These are phyloP conservation scores for Eurystomus gularis DNA, from an alignment of 2,113 vertebrate species.

Conservation along the genomic window DNA sequence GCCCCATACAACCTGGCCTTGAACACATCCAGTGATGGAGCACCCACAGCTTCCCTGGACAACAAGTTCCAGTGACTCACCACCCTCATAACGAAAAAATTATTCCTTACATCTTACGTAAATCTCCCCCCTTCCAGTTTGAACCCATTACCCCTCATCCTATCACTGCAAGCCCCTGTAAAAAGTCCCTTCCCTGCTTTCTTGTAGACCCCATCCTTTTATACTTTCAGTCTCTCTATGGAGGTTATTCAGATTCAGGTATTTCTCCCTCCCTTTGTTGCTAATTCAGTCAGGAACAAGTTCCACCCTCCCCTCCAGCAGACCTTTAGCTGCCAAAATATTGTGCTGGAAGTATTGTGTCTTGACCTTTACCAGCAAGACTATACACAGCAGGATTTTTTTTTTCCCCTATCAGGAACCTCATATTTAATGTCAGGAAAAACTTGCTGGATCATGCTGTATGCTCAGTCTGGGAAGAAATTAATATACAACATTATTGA, in stretches of 20 bases:
- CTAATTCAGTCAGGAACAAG: not conserved
- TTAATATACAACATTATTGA: not conserved
- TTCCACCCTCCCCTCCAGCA: not conserved
- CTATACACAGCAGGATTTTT: not conserved
- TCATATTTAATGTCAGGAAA: not conserved
- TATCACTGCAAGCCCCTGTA: too few relatives aligned
- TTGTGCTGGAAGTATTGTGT: not conserved
- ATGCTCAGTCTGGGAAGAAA: not conserved
- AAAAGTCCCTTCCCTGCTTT: too few relatives aligned
- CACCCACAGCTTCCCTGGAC: too few relatives aligned
- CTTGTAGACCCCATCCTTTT: not conserved
- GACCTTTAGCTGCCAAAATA: not conserved
- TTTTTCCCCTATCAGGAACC: not conserved
- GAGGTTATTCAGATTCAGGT: not conserved
- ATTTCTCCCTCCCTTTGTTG: slow-evolving; percentile 3
- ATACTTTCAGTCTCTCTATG: not conserved
- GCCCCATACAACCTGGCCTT: too few relatives aligned
- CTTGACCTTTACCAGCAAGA: not conserved
- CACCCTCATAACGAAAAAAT: too few relatives aligned
- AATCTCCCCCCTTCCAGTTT: too few relatives aligned
- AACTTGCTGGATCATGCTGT: not conserved
- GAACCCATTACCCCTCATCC: too few relatives aligned
- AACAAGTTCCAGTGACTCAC: too few relatives aligned
- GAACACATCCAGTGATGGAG: too few relatives aligned
- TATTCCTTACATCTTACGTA: too few relatives aligned